Conservation (phyloP, 2,113 vertebrate species). For the Lanius ludovicianus region DNA sequence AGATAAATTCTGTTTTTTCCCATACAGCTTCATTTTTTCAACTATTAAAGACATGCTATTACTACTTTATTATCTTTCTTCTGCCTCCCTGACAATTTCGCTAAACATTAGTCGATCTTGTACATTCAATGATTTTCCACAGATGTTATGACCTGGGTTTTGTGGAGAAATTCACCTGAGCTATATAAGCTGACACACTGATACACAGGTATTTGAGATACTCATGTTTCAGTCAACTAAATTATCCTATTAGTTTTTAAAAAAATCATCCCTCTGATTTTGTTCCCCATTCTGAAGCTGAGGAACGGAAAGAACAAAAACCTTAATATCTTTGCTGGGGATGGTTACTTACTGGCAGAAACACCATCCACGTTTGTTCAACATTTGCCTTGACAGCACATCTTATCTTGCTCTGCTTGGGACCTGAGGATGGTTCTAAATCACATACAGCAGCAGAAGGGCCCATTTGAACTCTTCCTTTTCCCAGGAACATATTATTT, state of each 20-base stretch:
- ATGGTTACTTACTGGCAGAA: neutral
- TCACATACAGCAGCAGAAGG: neutral
- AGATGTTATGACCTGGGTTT: neutral
- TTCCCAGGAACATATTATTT: neutral
- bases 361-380: accelerated
- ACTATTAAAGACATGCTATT: neutral
- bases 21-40: neutral
- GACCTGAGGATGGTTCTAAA: neutral
- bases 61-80: neutral
- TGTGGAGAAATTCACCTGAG: neutral
- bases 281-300: neutral
- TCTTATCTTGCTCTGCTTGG: neutral
- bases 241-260: neutral
- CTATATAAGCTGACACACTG: neutral
- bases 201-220: neutral
- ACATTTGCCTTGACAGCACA: neutral
- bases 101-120: neutral
- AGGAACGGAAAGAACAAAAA: neutral
- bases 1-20: neutral
- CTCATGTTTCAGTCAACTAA: neutral
- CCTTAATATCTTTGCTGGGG: neutral
- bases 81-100: neutral
- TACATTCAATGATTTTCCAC: neutral
- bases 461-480: neutral
- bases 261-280: neutral